phyloP scores from a whole-genome alignment of 2,888 invertebrate species.

The Andricus quercusramuli region DNA sequence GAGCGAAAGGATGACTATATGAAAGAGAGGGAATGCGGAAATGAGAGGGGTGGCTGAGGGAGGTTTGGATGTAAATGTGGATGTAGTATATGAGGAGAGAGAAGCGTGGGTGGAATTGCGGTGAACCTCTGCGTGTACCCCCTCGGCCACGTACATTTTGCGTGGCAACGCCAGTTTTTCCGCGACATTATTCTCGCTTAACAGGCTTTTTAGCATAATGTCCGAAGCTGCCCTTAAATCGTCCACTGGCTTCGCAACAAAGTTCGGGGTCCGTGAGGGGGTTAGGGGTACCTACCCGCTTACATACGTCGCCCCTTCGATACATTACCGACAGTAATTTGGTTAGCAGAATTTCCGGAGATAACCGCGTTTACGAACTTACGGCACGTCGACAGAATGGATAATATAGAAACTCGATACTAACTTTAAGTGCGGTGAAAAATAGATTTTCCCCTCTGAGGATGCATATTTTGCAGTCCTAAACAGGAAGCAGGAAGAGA shows the following conservation, averaged over 20 bases:
- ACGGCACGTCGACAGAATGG: slow-evolving; percentile 46
- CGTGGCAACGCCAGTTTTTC: slow-evolving; percentile 61
- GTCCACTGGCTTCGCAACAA: slow-evolving; percentile 21
- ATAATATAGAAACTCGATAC: slow-evolving; percentile 5
- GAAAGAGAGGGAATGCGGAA: slow-evolving; percentile 49
- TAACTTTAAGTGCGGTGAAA: background rate
- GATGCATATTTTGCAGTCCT: background rate
- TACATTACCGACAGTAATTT: slow-evolving; percentile 61
- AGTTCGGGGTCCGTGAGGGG: background rate
- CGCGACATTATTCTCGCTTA: slow-evolving; percentile 60
- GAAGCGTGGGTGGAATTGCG: slow-evolving; percentile 70
- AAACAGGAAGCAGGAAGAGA: background rate
- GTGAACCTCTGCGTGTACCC: slow-evolving; percentile 70
- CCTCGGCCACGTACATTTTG: slow-evolving; percentile 61
- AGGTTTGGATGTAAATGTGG: slow-evolving; percentile 37
- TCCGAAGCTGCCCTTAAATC: slow-evolving; percentile 46
- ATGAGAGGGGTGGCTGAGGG: slow-evolving; percentile 51
- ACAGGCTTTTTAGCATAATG: slow-evolving; percentile 61
- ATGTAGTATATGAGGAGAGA: slow-evolving; percentile 48
- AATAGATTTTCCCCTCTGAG: background rate
- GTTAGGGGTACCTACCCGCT: background rate
- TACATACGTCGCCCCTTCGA: background rate
- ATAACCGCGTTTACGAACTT: slow-evolving; percentile 72
- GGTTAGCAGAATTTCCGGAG: slow-evolving; percentile 71
- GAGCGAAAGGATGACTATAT: slow-evolving; percentile 46